phyloP scores from a whole-genome alignment of 2,113 vertebrate species.

The Choloepus hoffmanni region DNA sequence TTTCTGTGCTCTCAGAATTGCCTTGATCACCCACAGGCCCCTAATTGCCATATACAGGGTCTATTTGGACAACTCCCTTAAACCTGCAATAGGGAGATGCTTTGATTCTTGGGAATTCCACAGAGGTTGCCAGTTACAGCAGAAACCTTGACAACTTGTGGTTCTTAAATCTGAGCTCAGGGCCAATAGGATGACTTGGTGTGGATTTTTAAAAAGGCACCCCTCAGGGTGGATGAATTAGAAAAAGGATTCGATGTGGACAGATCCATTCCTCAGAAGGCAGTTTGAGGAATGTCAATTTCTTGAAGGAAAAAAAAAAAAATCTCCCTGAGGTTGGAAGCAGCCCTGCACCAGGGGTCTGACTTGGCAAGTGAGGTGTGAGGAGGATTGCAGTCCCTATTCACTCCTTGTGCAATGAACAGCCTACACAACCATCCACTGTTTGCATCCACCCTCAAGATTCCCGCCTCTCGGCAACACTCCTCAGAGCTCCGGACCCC shows the following conservation, averaged over 20 bases:
- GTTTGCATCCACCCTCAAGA: background rate
- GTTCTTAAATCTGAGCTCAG: background rate
- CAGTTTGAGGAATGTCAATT: background rate
- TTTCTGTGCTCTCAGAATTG: background rate
- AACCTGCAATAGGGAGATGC: background rate
- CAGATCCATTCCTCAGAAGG: background rate
- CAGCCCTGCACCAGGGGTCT: background rate
- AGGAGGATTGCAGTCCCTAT: background rate
- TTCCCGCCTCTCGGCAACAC: background rate
- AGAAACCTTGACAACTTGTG: background rate
- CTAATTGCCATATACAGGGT: background rate
- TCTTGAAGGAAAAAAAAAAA: background rate
- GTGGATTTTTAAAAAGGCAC: background rate
- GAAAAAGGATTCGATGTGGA: background rate
- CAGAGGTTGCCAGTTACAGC: background rate
- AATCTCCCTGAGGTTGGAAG: background rate
- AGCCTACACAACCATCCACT: background rate
- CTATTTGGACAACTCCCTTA: background rate
- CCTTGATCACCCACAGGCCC: background rate
- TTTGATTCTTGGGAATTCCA: background rate
- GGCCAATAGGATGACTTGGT: background rate
- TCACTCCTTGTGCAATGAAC: background rate
- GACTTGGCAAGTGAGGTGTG: background rate
- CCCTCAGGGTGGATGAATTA: background rate
- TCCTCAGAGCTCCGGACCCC: background rate